These are phyloP conservation scores for Physella acuta DNA, from an alignment of 1,140 invertebrate species.

Conservation along the genomic window DNA sequence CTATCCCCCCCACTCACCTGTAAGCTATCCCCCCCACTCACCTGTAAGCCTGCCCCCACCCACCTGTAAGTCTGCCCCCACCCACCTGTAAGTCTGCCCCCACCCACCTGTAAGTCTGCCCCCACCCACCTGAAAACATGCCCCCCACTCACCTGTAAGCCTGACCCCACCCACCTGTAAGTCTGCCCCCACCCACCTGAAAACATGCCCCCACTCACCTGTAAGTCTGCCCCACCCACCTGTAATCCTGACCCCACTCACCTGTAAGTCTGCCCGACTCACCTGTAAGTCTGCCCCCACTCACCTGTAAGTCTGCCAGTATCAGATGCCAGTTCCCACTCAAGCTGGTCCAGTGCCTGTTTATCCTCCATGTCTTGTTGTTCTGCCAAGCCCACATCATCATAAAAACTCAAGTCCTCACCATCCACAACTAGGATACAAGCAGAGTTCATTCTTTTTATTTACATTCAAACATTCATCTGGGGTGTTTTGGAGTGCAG, in stretches of 20 bases:
- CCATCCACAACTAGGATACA: conserved; percentile 52
- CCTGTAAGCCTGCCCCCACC: no score
- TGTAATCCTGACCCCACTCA: conserved; percentile 49
- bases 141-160: background rate
- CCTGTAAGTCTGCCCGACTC: no score
- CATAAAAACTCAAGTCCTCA: conserved; percentile 44
- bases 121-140: background rate
- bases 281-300: background rate
- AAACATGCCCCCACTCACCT: conserved; percentile 27
- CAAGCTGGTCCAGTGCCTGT: conserved; percentile 41
- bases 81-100: no score
- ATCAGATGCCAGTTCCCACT: conserved; percentile 51
- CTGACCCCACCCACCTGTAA: background rate
- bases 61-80: no score
- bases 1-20: no score
- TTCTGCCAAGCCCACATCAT: conserved; percentile 27
- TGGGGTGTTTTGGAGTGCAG: no score
- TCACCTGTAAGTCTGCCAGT: conserved; percentile 47
- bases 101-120: background rate
- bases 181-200: background rate
- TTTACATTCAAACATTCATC: no score
- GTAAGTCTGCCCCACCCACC: conserved; percentile 41
- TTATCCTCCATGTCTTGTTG: conserved; percentile 36
- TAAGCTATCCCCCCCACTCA: no score
- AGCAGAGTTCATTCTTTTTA: no score